These are phyloP conservation scores for Meteorus cinctellus DNA, from an alignment of 2,888 invertebrate species.

Conservation along the genomic window DNA sequence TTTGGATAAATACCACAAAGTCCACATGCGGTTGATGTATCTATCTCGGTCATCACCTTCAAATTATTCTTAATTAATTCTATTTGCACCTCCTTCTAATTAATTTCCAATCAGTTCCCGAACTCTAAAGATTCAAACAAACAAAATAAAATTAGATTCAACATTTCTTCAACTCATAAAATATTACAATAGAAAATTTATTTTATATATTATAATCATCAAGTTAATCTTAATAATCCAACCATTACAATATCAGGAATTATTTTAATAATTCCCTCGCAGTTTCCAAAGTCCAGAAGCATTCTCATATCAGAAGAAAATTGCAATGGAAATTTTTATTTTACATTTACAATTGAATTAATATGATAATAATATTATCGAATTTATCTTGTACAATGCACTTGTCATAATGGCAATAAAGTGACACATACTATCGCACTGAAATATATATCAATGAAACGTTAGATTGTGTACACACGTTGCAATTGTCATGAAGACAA, in stretches of 20 bases:
- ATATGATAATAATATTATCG: neutral
- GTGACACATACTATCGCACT: neutral
- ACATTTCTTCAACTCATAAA: no score
- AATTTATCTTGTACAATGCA: neutral
- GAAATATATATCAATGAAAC: neutral
- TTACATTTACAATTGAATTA: neutral
- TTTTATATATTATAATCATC: no score
- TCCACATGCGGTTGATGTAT: conserved; percentile 73
- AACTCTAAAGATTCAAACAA: neutral
- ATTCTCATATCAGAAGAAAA: neutral
- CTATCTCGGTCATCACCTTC: conserved; percentile 22
- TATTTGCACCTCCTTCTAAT: neutral
- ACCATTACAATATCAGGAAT: no score
- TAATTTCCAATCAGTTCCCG: neutral
- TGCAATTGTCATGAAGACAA: neutral
- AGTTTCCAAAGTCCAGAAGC: no score
- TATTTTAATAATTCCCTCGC: no score
- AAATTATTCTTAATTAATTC: neutral
- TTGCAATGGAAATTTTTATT: neutral
- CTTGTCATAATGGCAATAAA: neutral
- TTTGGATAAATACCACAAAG: conserved; percentile 76
- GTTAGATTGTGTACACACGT: neutral
- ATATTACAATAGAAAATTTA: no score
- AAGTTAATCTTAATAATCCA: no score
- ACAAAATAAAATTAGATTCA: neutral